Evolutionary conservation across 92 coral and sea anemone genomes (phyloP).

Genomic region (Galaxea fascicularis): DNA sequence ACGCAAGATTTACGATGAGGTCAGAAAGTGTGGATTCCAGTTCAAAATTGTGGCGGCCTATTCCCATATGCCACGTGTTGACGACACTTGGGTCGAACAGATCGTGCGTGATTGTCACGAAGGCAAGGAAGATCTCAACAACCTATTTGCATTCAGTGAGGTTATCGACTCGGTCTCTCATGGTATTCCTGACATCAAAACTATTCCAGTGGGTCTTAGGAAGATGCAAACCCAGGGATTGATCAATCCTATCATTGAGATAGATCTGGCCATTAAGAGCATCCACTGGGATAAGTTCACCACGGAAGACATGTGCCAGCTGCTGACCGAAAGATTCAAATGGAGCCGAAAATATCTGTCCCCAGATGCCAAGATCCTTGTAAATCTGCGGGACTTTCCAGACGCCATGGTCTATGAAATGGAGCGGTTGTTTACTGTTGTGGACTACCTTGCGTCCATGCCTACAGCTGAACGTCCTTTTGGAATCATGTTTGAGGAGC

Average conservation of each 20-base stretch:
- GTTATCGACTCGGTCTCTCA: slow-evolving; percentile 60
- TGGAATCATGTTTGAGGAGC: slow-evolving; percentile 75
- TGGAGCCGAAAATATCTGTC: slow-evolving; percentile 59
- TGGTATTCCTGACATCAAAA: slow-evolving; percentile 49
- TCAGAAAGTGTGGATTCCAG: slow-evolving; percentile 66
- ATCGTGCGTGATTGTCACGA: too few species aligned
- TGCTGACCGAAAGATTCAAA: slow-evolving; percentile 49
- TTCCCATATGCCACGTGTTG: slow-evolving; percentile 79
- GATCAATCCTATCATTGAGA: slow-evolving; percentile 60
- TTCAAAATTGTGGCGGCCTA: slow-evolving; percentile 62
- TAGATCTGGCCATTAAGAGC: slow-evolving; percentile 35
- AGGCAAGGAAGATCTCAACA: slow-evolving; percentile 56
- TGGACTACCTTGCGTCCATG: slow-evolving; percentile 64
- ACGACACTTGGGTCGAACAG: slow-evolving; percentile 58
- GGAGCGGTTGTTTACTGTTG: slow-evolving; percentile 65
- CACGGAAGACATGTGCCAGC: slow-evolving; percentile 38
- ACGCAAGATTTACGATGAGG: slow-evolving; percentile 67
- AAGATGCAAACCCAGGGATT: slow-evolving; percentile 44
- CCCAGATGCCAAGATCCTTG: slow-evolving; percentile 62
- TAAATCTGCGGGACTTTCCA: slow-evolving; percentile 81
- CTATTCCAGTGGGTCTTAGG: slow-evolving; percentile 44
- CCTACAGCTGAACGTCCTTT: slow-evolving; percentile 68
- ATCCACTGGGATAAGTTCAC: slow-evolving; percentile 60
- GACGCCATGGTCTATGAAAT: slow-evolving; percentile 70
- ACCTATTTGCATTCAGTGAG: slow-evolving; percentile 72